Conservation (phyloP, 2,888 invertebrate genomes). For the Drosophila limbata region DNA sequence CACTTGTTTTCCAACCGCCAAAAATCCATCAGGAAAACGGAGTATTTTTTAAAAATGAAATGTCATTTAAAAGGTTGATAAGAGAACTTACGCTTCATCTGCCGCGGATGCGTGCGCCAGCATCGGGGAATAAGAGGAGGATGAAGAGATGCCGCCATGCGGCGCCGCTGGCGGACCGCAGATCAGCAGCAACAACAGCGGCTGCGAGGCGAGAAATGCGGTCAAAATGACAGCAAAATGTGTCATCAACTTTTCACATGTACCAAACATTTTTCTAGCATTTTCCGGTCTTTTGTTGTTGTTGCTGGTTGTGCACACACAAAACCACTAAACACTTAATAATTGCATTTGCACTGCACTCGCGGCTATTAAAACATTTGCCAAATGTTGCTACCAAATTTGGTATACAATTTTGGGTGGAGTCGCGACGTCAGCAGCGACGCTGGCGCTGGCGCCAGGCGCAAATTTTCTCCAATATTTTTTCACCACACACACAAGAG, state of each 20-base stretch:
- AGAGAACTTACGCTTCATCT: slow-evolving; percentile 84
- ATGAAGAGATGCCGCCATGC: slow-evolving; percentile 61
- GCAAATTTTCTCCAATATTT: slow-evolving; percentile 43
- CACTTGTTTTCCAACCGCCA: slow-evolving; percentile 47
- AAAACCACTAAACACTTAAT: slow-evolving; percentile 19
- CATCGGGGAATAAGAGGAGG: slow-evolving; percentile 42
- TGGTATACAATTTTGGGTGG: slow-evolving; percentile 78
- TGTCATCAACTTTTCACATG: slow-evolving; percentile 85
- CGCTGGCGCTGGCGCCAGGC: slow-evolving; percentile 59
- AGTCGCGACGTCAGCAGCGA: slow-evolving; percentile 68
- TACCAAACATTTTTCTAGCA: slow-evolving; percentile 85
- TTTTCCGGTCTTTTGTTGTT: slow-evolving; percentile 77
- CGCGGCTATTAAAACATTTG: slow-evolving; percentile 11
- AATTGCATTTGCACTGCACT: slow-evolving; percentile 12
- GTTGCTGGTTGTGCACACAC: slow-evolving; percentile 34
- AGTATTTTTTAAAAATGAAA: not conserved
- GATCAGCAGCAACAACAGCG: slow-evolving; percentile 80
- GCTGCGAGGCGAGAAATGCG: slow-evolving; percentile 83
- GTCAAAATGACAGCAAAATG: slow-evolving; percentile 84
- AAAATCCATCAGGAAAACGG: not conserved
- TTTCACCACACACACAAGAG: slow-evolving; percentile 55
- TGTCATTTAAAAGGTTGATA: not conserved
- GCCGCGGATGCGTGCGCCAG: slow-evolving; percentile 82
- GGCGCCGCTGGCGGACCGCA: slow-evolving; percentile 70
- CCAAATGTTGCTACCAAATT: slow-evolving; percentile 46